phyloP scores from a whole-genome alignment of 2,113 vertebrate genomes.

The Apaloderma vittatum region DNA sequence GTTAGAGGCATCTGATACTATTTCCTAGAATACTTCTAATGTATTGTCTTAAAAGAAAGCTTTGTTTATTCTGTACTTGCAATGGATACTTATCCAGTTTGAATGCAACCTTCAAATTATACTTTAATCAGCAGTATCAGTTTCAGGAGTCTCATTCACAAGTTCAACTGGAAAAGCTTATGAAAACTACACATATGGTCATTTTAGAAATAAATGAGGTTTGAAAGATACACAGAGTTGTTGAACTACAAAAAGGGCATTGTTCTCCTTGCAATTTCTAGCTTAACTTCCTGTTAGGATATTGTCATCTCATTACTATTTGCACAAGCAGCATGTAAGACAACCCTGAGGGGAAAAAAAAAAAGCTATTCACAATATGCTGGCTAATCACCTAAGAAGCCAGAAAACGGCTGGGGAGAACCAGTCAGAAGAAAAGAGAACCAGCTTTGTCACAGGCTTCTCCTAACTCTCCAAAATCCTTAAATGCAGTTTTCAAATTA shows the following conservation, averaged over 20 bases:
- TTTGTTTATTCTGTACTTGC: not conserved
- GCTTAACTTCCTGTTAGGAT: constrained; percentile 2
- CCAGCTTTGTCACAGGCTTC: not conserved
- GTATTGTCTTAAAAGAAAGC: not conserved
- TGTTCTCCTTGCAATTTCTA: not conserved
- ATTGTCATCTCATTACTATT: not conserved
- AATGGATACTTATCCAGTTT: not conserved
- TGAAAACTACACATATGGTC: not conserved
- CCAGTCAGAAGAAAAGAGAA: not conserved
- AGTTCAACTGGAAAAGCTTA: not conserved
- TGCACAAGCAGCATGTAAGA: not conserved
- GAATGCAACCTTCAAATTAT: not conserved
- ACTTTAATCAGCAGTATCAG: constrained; percentile 54
- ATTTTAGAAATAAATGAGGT: not conserved
- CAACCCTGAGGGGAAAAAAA: not conserved
- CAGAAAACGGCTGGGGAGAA: not conserved
- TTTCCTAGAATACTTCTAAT: not conserved
- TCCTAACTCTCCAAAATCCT: not conserved
- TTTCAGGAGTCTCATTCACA: constrained; percentile 22
- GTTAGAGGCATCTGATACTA: not conserved
- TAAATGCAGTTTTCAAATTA: not conserved
- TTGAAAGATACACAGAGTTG: not conserved
- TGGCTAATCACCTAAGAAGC: not conserved
- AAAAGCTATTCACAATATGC: not conserved
- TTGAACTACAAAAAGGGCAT: not conserved